These are phyloP conservation scores for Nephrotoma appendiculata DNA, from an alignment of 2,888 invertebrate species.

Conservation along the genomic window DNA sequence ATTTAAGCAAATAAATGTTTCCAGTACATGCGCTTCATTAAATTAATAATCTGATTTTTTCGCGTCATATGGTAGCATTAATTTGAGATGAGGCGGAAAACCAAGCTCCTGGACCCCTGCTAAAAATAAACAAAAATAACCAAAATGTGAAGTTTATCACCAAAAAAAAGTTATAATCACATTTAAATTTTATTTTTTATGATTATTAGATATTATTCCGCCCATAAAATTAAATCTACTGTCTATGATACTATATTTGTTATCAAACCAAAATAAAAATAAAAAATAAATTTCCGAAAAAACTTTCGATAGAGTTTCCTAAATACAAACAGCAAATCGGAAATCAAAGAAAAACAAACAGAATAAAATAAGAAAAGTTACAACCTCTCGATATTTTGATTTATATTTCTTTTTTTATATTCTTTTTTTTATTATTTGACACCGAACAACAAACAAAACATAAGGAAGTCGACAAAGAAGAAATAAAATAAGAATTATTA, in stretches of 20 bases:
- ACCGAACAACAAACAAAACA: neutral
- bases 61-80: no score
- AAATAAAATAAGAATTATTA: neutral
- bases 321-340: neutral
- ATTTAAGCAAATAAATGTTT: neutral
- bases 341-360: constrained; percentile 2
- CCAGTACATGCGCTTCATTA: neutral
- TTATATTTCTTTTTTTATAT: neutral
- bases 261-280: neutral
- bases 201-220: neutral
- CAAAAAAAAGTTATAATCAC: neutral
- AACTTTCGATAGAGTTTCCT: neutral
- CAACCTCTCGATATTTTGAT: constrained; percentile 1
- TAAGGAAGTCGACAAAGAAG: neutral
- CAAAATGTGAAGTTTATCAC: neutral
- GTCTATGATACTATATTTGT: neutral
- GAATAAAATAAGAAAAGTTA: neutral
- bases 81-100: neutral
- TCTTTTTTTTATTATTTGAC: neutral
- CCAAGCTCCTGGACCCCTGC: neutral
- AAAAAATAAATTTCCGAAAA: neutral
- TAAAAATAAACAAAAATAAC: neutral
- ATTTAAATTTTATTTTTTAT: neutral
- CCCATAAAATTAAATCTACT: neutral
- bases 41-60: neutral